Conservation (phyloP, 2,113 vertebrate species). For the Circaetus cinerascens region DNA sequence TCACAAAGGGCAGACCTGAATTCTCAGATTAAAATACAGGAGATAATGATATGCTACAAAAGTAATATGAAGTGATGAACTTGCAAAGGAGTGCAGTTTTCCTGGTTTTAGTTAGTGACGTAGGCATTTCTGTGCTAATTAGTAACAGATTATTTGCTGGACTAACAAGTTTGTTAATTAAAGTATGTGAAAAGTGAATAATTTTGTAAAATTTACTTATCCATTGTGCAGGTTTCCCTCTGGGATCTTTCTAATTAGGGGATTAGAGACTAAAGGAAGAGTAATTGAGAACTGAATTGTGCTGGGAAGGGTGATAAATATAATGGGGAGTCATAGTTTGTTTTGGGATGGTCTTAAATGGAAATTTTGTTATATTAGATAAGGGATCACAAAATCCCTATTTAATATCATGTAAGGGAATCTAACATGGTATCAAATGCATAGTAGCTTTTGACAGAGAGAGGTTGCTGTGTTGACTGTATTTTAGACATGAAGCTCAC, state of each 20-base stretch:
- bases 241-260: not conserved
- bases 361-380: conserved; percentile 42
- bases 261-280: not conserved
- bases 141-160: not conserved
- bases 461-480: not conserved
- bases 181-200: not conserved
- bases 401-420: conserved; percentile 51
- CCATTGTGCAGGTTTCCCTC: not conserved
- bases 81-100: not conserved
- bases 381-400: conserved; percentile 58
- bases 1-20: not conserved
- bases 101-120: not conserved
- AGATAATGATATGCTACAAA: not conserved
- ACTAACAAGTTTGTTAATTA: conserved; percentile 11
- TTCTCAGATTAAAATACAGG: not conserved
- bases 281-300: conserved; percentile 10
- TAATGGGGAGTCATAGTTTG: not conserved
- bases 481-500: not conserved
- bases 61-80: not conserved
- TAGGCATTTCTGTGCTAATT: not conserved
- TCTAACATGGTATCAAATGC: not conserved
- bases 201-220: not conserved
- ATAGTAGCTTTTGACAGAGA: not conserved
- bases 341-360: conserved; percentile 19
- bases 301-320: conserved; percentile 18